Evolutionary conservation across 2,113 vertebrate species (phyloP).

Genomic region (human (Homo sapiens)): DNA sequence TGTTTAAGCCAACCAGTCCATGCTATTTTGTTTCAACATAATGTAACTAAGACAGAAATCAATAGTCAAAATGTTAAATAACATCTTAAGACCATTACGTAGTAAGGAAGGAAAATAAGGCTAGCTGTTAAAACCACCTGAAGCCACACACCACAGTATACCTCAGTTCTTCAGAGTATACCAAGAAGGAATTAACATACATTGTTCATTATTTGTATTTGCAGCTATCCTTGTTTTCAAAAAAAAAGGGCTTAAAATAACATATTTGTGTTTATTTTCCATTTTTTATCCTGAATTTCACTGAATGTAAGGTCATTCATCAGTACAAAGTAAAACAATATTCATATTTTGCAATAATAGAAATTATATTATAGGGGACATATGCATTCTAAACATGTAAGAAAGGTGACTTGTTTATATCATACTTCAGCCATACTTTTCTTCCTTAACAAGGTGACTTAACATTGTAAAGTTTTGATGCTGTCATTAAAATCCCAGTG

Average conservation of each 20-base stretch:
- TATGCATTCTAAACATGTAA: background rate
- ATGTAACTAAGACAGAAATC: background rate
- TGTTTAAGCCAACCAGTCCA: background rate
- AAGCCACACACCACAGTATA: fast-evolving
- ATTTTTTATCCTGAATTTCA: background rate
- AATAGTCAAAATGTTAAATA: background rate
- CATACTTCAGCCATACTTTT: slow-evolving; percentile 28
- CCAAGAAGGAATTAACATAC: background rate
- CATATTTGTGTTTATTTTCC: background rate
- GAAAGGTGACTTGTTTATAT: background rate
- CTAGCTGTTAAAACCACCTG: background rate
- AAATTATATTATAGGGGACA: background rate
- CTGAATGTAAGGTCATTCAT: background rate
- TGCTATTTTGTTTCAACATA: background rate
- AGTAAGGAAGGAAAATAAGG: background rate
- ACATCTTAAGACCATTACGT: background rate
- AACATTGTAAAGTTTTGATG: slow-evolving; percentile 34
- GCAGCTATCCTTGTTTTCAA: background rate
- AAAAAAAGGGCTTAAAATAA: background rate
- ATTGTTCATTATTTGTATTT: background rate
- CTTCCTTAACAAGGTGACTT: slow-evolving; percentile 33
- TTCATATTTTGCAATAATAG: background rate
- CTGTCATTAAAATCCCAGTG: slow-evolving; percentile 25
- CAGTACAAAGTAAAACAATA: background rate
- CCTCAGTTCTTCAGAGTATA: fast-evolving